These are phyloP conservation scores for Nibea coibor DNA, from an alignment of 2,113 vertebrate species.

Conservation along the genomic window DNA sequence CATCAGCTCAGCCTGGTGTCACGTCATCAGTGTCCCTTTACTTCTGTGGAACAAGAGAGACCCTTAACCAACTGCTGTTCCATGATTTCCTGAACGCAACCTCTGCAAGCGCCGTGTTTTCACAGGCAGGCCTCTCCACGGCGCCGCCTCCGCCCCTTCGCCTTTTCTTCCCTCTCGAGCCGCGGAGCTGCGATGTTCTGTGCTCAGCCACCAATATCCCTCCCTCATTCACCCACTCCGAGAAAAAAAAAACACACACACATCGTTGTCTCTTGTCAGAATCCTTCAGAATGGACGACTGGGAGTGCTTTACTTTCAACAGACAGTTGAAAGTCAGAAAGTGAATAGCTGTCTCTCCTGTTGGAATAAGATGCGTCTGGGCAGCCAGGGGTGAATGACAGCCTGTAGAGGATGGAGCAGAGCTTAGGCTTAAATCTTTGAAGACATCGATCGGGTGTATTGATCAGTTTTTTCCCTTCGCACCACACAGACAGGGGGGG, in stretches of 20 bases:
- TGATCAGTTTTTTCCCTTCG: conserved; percentile 58
- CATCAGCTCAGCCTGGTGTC: conserved; percentile 77
- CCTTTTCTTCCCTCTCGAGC: conserved; percentile 12
- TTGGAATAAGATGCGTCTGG: conserved; percentile 63
- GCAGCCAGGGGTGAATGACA: conserved; percentile 73
- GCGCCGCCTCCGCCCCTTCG: conserved; percentile 19
- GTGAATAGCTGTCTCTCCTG: conserved; percentile 66
- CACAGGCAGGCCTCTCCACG: conserved; percentile 40
- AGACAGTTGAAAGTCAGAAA: conserved; percentile 54
- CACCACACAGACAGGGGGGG: conserved; percentile 35
- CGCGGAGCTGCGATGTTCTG: conserved; percentile 23
- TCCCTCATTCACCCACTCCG: no score
- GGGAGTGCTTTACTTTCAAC: conserved; percentile 49
- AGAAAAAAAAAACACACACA: conserved; percentile 60
- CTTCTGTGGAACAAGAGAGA: conserved; percentile 76
- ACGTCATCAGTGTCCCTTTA: conserved; percentile 75
- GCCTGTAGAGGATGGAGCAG: conserved; percentile 57
- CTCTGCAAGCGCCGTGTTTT: conserved; percentile 65
- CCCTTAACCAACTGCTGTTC: conserved; percentile 80
- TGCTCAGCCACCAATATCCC: conserved; percentile 1
- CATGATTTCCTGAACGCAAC: conserved; percentile 76
- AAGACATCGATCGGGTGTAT: conserved; percentile 75
- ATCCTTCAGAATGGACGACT: conserved; percentile 55
- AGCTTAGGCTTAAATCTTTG: conserved; percentile 69
- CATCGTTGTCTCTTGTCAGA: conserved; percentile 55